A percentile compares a stretch with the other conserved stretches of the same genome.
These are phyloP conservation scores for Lycophotia porphyrea DNA, from an alignment of 2,888 invertebrate genomes.

Conservation along the genomic window DNA sequence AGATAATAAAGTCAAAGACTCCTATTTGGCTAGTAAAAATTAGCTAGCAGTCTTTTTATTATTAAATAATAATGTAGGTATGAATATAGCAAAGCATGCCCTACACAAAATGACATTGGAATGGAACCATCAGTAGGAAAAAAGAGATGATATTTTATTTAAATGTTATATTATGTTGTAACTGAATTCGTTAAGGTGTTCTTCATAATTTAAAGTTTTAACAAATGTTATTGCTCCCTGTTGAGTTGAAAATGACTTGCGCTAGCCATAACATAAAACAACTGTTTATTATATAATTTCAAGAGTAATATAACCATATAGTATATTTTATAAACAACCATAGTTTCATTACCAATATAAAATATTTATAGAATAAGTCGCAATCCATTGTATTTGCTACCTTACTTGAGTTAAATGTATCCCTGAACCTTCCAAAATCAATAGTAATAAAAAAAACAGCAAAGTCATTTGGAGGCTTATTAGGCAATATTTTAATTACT, in stretches of 20 bases:
- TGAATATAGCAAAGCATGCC: neutral
- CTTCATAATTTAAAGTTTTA: neutral
- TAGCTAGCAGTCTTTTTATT: neutral
- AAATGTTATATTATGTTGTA: neutral
- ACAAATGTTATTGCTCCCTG: constrained; percentile 1
- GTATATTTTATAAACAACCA: constrained; percentile 10
- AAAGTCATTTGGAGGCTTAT: neutral
- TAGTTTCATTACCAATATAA: constrained; percentile 3
- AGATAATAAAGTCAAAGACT: constrained; percentile 1
- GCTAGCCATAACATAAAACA: neutral
- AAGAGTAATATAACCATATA: too few species aligned
- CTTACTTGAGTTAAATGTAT: neutral
- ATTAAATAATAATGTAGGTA: neutral
- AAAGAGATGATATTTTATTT: neutral
- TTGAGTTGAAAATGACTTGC: neutral
- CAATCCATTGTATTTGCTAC: neutral
- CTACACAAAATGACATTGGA: neutral
- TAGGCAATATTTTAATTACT: neutral
- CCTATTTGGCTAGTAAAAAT: neutral
- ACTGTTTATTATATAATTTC: constrained; percentile 11
- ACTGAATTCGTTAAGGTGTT: neutral
- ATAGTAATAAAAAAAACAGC: neutral
- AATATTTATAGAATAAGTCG: constrained; percentile 18
- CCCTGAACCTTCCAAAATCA: neutral
- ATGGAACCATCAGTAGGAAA: neutral